These are phyloP conservation scores for Pseudochromis fuscus DNA, from an alignment of 2,797 vertebrate genomes.

Conservation along the genomic window DNA sequence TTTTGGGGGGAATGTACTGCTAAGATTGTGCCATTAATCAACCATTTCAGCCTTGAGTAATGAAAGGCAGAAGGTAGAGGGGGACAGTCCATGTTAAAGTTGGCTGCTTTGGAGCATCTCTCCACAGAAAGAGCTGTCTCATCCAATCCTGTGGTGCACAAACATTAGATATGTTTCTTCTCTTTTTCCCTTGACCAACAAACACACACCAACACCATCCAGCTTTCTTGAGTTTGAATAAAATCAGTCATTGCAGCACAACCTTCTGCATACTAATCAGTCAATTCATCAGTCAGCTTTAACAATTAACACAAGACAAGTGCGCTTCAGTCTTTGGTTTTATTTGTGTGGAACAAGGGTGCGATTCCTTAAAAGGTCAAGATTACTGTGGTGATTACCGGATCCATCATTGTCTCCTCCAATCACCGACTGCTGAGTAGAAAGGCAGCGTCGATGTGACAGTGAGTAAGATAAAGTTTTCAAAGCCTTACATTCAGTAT, in stretches of 20 bases:
- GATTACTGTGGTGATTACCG: slow-evolving; percentile 20
- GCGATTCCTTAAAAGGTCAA: slow-evolving; percentile 41
- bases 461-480: background rate
- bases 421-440: background rate
- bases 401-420: slow-evolving; percentile 28
- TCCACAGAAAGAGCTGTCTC: background rate
- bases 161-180: background rate
- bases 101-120: slow-evolving; percentile 15
- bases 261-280: slow-evolving; percentile 13
- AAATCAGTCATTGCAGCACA: slow-evolving; percentile 15
- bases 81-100: slow-evolving; percentile 3
- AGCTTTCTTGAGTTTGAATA: slow-evolving; percentile 13
- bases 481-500: background rate
- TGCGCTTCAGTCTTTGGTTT: slow-evolving; percentile 10
- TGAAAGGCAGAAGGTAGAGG: background rate
- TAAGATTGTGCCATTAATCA: background rate
- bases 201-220: slow-evolving; percentile 1
- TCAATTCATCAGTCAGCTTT: slow-evolving; percentile 11
- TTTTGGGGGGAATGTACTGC: background rate
- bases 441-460: background rate
- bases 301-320: slow-evolving; percentile 21
- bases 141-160: background rate
- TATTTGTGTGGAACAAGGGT: slow-evolving; percentile 14
- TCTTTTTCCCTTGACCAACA: background rate
- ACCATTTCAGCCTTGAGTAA: background rate